Base-by-base conservation (phyloP, 2,797 vertebrate species). In the Onychomys torridus region DNA sequence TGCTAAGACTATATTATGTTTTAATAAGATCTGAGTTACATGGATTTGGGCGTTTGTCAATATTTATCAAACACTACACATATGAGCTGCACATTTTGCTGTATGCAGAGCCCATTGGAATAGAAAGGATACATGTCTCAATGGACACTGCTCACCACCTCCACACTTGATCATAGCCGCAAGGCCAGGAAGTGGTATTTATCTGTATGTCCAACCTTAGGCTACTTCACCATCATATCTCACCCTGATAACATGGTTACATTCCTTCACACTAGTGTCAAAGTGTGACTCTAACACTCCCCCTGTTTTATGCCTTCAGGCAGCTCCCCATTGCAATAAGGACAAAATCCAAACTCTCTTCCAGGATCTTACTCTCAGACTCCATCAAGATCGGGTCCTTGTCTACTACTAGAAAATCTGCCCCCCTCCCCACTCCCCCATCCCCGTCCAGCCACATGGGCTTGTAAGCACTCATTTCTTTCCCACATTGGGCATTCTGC, bases 341-440 rank as follows among this genome's bases (percentile, higher is more conserved):
- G 57, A 78, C 43, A 93, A 57, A 85, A 32, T 61, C 29, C 49
- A 59, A 63, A 49, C 19, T 29, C 17, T n/a, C 40, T 3, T 11
- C 59, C 6, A 2, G 2, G n/a, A 14, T 34, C 34, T 0, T 1
- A 6, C 46, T 2, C 19, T 10, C 9, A 1, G 3, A 6, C 37
- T 2, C 25, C 9, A 23, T 2, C 52, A 34, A 12, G 25, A 25
- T 11, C 49, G 52, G 27, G 40, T 13, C 40, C 67, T 55, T 1
- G 25, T 13, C 29, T 59, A 2, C 29, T 59, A 2, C 61, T 78
- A 43, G 34, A 46, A 46, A 63, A 19, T 4, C 0, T 43, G 6
- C 59, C 19, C 69, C 4, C 75, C 3, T 25, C 84, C 2, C 34
- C n/a, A 27, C 27, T 34, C n/a, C 3, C 8, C 52, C 59, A 34